Evolutionary conservation across 2,888 invertebrate genomes (phyloP).

Genomic region (Miltochrista miniata): DNA sequence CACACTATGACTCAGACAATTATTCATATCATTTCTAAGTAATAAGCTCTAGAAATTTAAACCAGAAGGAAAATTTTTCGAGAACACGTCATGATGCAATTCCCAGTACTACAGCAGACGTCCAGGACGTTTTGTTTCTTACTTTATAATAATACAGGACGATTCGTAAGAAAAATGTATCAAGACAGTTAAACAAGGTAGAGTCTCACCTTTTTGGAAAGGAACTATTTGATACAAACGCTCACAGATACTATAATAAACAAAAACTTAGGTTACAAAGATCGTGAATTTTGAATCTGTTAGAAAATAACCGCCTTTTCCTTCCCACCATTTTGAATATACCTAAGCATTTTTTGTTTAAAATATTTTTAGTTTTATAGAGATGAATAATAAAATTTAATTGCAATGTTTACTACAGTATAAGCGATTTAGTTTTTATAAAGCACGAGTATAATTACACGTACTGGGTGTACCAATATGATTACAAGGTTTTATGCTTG

Average conservation of each 20-base stretch:
- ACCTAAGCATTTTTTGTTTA: conserved; percentile 20
- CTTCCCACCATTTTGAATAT: conserved; percentile 28
- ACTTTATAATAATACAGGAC: conserved; percentile 13
- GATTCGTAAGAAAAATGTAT: conserved; percentile 40
- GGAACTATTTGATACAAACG: conserved; percentile 19
- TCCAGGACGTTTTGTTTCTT: conserved; percentile 33
- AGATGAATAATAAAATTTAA: conserved; percentile 36
- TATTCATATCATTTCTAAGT: conserved; percentile 34
- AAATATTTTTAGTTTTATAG: conserved; percentile 23
- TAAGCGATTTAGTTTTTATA: conserved; percentile 33
- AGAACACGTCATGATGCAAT: conserved; percentile 30
- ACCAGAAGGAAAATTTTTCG: conserved; percentile 39
- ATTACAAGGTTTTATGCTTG: conserved; percentile 36
- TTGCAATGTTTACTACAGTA: conserved; percentile 37
- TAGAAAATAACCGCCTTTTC: conserved; percentile 14
- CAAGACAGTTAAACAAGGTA: conserved; percentile 21
- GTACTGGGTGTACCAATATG: conserved; percentile 38
- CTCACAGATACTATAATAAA: conserved; percentile 10
- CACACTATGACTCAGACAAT: conserved; percentile 19
- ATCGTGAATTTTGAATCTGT: conserved; percentile 6
- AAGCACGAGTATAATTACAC: conserved; percentile 31
- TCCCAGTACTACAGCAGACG: conserved; percentile 28
- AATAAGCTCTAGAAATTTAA: conserved; percentile 38
- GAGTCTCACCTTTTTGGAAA: conserved; percentile 15
- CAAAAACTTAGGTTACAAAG: conserved; percentile 1